Evolutionary conservation across 1,140 invertebrate genomes (phyloP).

Genomic region (Philotrypesis tridentata): DNA sequence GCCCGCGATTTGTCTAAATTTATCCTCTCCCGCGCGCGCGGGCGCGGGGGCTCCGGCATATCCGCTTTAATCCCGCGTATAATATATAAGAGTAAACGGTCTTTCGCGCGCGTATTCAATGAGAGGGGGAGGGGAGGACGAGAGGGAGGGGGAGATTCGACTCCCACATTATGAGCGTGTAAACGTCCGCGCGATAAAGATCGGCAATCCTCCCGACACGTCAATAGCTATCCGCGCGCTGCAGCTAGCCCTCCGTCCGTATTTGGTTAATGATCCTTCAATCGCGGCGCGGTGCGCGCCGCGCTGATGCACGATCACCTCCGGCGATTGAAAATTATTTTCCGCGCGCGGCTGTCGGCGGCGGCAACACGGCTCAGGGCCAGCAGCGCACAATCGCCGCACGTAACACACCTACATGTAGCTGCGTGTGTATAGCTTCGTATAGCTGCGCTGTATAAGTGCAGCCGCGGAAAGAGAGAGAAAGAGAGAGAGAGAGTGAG

Average conservation of each 20-base stretch:
- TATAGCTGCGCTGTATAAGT: no score
- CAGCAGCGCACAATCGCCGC: not conserved
- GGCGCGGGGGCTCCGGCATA: not conserved
- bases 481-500: no score
- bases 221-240: not conserved
- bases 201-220: not conserved
- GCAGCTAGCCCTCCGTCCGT: not conserved
- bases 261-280: slow-evolving; percentile 17
- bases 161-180: not conserved
- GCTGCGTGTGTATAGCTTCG: not conserved
- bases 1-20: slow-evolving; percentile 58
- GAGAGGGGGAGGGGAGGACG: no score
- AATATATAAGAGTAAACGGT: not conserved
- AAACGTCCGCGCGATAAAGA: not conserved
- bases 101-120: not conserved
- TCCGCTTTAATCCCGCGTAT: not conserved
- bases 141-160: not conserved
- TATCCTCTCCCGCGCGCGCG: slow-evolving; percentile 46
- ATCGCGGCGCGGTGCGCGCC: not conserved
- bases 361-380: no score
- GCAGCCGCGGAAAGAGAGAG: slow-evolving; percentile 1
- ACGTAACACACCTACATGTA: not conserved
- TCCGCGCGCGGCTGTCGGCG: not conserved
- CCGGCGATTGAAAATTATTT: slow-evolving; percentile 10
- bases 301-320: not conserved